Conservation (phyloP, 2,113 vertebrate genomes). For the Trochalopteron elliotii region DNA sequence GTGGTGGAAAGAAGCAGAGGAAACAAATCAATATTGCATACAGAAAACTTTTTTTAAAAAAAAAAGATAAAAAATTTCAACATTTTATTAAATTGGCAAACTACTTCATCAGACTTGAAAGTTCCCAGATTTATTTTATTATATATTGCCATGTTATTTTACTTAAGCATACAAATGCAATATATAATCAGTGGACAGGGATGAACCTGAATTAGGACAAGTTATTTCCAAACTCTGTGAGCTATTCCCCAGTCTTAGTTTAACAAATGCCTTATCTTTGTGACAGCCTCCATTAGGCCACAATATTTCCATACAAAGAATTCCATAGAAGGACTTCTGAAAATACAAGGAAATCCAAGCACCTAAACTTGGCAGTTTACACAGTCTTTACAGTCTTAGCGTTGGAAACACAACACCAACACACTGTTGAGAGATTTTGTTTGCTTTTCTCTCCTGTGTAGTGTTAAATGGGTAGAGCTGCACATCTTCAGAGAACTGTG, state of each 20-base stretch:
- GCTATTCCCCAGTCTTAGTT: background rate
- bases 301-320: background rate
- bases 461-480: background rate
- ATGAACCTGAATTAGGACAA: background rate
- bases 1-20: background rate
- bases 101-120: background rate
- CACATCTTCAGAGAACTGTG: background rate
- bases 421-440: background rate
- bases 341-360: background rate
- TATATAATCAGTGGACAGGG: background rate
- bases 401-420: background rate
- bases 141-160: background rate
- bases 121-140: background rate
- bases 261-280: background rate
- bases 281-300: background rate
- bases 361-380: background rate
- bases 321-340: background rate
- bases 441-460: background rate
- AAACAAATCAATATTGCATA: background rate
- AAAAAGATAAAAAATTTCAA: background rate
- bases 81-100: background rate
- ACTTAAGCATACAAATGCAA: background rate
- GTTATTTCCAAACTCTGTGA: background rate
- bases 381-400: background rate
- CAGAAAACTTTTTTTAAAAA: background rate